Evolutionary conservation across 30 jellyfish, hydroid and myxozoan genomes (phyloP).

Genomic region (Turritopsis dohrnii): DNA sequence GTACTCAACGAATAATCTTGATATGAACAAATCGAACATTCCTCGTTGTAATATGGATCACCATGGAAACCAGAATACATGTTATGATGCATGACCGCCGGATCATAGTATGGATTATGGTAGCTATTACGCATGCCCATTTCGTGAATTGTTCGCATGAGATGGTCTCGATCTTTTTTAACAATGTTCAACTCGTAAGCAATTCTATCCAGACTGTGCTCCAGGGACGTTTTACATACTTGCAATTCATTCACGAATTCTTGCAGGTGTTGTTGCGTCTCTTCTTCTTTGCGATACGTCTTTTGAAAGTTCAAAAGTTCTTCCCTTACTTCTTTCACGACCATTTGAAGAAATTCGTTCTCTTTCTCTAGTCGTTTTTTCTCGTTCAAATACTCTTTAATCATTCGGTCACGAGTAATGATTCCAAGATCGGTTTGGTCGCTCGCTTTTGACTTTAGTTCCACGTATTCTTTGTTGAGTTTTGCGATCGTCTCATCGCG

Average conservation of each 20-base stretch:
- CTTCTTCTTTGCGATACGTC: slow-evolving; percentile 40
- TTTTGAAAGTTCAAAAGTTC: slow-evolving; percentile 68
- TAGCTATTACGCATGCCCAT: not conserved
- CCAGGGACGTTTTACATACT: slow-evolving; percentile 9
- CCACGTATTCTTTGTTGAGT: not conserved
- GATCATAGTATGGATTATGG: not conserved
- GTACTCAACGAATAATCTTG: slow-evolving; percentile 16
- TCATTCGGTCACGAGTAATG: slow-evolving; percentile 33
- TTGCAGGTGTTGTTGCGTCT: slow-evolving; percentile 21
- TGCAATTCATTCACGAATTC: slow-evolving; percentile 18
- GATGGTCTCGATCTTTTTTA: slow-evolving; percentile 20
- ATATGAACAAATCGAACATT: not conserved
- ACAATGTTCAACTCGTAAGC: slow-evolving; percentile 18
- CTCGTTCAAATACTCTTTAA: slow-evolving; percentile 2
- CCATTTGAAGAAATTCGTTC: slow-evolving; percentile 57
- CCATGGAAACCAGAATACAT: not conserved
- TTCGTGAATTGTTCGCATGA: not conserved
- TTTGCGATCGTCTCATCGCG: slow-evolving; percentile 23
- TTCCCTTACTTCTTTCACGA: slow-evolving; percentile 63
- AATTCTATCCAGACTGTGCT: slow-evolving; percentile 16
- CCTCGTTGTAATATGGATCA: not conserved
- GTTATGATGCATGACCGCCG: slow-evolving; percentile 9
- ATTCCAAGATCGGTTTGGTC: slow-evolving; percentile 6
- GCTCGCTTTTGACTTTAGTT: not conserved
- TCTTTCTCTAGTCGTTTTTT: slow-evolving; percentile 58